Percentiles rank a stretch among this genome's conserved stretches.
phyloP scores from a whole-genome alignment of 1,140 invertebrate genomes.

The Trichomalopsis sarcophagae region DNA sequence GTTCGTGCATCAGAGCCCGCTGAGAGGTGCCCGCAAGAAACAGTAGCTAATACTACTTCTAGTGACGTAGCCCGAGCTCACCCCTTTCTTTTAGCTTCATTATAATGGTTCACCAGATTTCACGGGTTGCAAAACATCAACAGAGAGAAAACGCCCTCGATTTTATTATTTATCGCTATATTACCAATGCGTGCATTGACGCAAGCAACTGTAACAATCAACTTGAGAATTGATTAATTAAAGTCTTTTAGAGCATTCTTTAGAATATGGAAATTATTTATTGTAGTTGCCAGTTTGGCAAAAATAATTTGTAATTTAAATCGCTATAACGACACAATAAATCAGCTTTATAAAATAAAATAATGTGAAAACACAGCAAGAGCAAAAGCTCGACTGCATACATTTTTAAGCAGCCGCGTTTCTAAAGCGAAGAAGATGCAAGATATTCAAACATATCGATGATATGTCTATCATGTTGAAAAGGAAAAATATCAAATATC shows the following conservation, averaged over 20 bases:
- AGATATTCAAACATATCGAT: neutral
- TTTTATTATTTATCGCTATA: no score
- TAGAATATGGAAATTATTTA: no score
- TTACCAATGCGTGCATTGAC: neutral
- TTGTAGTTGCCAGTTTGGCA: no score
- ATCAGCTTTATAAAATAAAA: no score
- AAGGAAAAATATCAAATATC: neutral
- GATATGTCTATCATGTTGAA: neutral
- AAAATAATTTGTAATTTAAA: no score
- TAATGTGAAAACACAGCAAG: no score
- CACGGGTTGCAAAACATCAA: neutral
- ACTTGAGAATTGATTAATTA: no score
- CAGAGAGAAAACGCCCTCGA: neutral
- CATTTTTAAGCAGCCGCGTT: no score
- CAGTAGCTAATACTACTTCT: neutral
- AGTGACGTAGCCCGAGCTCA: neutral
- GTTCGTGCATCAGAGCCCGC: conserved; percentile 34
- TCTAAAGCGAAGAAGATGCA: no score
- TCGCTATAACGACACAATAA: no score
- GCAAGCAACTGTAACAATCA: no score
- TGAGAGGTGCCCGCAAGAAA: neutral
- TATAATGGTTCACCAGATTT: neutral
- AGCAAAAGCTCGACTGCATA: no score
- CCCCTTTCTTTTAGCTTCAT: neutral
- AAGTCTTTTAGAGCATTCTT: neutral